phyloP scores from a whole-genome alignment of 2,888 invertebrate species.

The Epicampocera succincta region DNA sequence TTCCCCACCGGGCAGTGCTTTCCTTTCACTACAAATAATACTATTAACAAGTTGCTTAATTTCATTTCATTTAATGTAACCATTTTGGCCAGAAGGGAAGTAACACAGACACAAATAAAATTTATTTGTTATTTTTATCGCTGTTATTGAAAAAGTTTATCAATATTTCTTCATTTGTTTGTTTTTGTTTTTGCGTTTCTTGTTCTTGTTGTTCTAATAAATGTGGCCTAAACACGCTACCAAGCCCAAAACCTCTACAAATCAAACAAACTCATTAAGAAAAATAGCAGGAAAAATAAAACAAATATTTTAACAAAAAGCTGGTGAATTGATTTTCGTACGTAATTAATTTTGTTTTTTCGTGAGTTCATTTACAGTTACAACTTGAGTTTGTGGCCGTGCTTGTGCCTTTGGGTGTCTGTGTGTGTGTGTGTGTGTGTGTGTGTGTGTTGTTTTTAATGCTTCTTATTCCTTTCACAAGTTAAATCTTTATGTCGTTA shows the following conservation, averaged over 20 bases:
- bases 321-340: neutral
- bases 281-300: neutral
- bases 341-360: conserved; percentile 36
- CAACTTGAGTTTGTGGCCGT: neutral
- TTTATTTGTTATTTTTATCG: conserved; percentile 48
- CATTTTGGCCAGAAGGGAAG: neutral
- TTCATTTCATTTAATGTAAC: conserved; percentile 9
- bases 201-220: neutral
- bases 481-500: conserved; percentile 24
- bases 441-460: too few relatives aligned
- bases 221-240: conserved; percentile 43
- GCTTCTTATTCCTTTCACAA: neutral
- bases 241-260: conserved; percentile 5
- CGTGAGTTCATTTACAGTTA: neutral
- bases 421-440: neutral
- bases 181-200: neutral
- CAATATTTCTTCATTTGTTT: conserved; percentile 8
- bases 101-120: conserved; percentile 13
- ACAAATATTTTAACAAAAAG: neutral
- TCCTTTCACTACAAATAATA: neutral
- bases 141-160: conserved; percentile 39
- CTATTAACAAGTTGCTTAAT: conserved; percentile 33
- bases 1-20: neutral
- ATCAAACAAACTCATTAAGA: conserved; percentile 34
- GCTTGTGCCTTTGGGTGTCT: too few relatives aligned